Base-by-base conservation (phyloP, 2,888 invertebrate species). In the Eupithecia exiguata region DNA sequence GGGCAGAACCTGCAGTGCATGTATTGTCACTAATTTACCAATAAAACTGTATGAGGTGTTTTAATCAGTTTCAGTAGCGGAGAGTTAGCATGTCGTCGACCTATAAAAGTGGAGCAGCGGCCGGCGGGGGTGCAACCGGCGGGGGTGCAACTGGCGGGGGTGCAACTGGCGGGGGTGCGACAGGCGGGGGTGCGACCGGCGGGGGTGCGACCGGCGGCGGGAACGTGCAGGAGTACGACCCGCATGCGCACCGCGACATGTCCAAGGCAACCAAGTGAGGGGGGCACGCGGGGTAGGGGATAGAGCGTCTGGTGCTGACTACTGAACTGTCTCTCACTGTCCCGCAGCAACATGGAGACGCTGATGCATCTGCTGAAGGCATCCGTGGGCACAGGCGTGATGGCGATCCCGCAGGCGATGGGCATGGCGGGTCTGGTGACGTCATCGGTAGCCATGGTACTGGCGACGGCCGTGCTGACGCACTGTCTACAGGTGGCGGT, bases 401-500 rank as follows among this genome's bases (percentile, higher is more conserved):
- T 65, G 65, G 65, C 65, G n/a, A n/a, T 65, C 10, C 65, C 65
- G 21, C 65, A 65, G 21, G 65, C 38, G 4, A 38, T 65, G 38
- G 65, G 38, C 3, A n/a, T 36, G 38, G 38, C 38, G 10, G 65
- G 65, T 5, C 5, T 65, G n/a, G 4, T 38, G 12, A 65, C 38
- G 18, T 36, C 65, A 18, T 4, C 38, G 38, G 10, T 65, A 3
- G 40, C 65, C 21, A 65, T 38, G 38, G 21, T 38, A 5, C 40
- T 65, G 21, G 65, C 65, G 12, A 38, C 38, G 38, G 65, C 1
- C 12, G 65, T 65, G n/a, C 65, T 65, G n/a, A 65, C 65, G 38
- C 65, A 65, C 65, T 65, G 38, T 21, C 65, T 65, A 21, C n/a
- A n/a, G n/a, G 38, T 21, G 40, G 65, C 36, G 9, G 36, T 36